A percentile compares a stretch with the other conserved stretches of the same genome.
Evolutionary conservation across 2,888 invertebrate genomes (phyloP).

Genomic region (Augiades crinisus): DNA sequence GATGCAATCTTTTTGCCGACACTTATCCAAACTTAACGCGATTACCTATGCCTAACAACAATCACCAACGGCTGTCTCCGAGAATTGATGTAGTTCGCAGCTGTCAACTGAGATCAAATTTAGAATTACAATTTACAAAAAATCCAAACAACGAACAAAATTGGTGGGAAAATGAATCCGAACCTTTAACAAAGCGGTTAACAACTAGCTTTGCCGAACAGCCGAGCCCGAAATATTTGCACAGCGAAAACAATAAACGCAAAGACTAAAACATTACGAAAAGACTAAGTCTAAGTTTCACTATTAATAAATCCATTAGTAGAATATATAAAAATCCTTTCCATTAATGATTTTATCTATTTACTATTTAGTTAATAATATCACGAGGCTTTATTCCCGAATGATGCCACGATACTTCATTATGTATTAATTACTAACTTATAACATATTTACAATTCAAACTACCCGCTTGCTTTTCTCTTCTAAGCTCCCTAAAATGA

Average conservation of each 20-base stretch:
- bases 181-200: conserved; percentile 55
- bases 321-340: conserved; percentile 81
- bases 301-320: conserved; percentile 78
- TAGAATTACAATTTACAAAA: conserved; percentile 47
- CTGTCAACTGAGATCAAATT: conserved; percentile 76
- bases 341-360: conserved; percentile 79
- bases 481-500: conserved; percentile 68
- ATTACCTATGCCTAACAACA: conserved; percentile 63
- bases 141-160: conserved; percentile 47
- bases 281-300: conserved; percentile 72
- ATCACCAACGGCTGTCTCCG: conserved; percentile 66
- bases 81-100: conserved; percentile 64
- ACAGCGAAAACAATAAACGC: conserved; percentile 79
- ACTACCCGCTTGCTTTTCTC: conserved; percentile 72
- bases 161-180: conserved; percentile 50
- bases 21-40: conserved; percentile 73
- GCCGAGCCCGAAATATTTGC: conserved; percentile 67
- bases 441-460: conserved; percentile 75
- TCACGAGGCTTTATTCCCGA: conserved; percentile 76
- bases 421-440: conserved; percentile 64
- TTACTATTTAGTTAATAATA: conserved; percentile 78
- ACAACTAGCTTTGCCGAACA: conserved; percentile 60
- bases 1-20: conserved; percentile 62
- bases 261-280: conserved; percentile 63
- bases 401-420: conserved; percentile 70